Evolutionary conservation across 2,797 vertebrate species (phyloP).

Genomic region (Myotis pilosus): DNA sequence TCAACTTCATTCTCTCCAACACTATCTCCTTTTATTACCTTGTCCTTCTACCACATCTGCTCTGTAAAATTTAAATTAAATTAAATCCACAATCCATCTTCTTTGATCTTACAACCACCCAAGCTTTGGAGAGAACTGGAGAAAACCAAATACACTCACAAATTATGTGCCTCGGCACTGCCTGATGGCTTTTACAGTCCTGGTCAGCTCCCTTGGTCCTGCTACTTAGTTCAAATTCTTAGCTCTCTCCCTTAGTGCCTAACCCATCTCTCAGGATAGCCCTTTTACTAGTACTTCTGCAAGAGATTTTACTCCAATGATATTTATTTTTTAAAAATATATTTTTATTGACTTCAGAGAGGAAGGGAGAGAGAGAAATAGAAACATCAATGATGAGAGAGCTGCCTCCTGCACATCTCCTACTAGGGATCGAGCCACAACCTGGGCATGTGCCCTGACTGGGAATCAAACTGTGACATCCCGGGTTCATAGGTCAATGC

Average conservation of each 20-base stretch:
- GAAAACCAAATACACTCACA: conserved; percentile 23
- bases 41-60: conserved; percentile 1
- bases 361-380: no score
- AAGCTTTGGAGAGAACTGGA: conserved; percentile 39
- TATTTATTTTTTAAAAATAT: neutral
- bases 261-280: neutral
- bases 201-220: neutral
- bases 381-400: no score
- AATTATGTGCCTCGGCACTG: neutral
- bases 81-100: conserved; percentile 33
- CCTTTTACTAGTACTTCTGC: neutral
- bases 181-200: neutral
- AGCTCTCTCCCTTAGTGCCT: neutral
- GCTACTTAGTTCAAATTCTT: neutral
- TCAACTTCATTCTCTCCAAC: neutral
- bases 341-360: no score
- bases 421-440: no score
- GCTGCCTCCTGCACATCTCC: no score
- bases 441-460: no score
- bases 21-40: neutral
- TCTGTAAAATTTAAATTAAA: conserved; percentile 60
- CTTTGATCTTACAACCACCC: conserved; percentile 43
- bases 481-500: no score
- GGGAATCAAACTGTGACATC: no score
- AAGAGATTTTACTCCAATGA: neutral